These are phyloP conservation scores for Gastracanthus pulcherrimus DNA, from an alignment of 2,888 invertebrate genomes.

Conservation along the genomic window DNA sequence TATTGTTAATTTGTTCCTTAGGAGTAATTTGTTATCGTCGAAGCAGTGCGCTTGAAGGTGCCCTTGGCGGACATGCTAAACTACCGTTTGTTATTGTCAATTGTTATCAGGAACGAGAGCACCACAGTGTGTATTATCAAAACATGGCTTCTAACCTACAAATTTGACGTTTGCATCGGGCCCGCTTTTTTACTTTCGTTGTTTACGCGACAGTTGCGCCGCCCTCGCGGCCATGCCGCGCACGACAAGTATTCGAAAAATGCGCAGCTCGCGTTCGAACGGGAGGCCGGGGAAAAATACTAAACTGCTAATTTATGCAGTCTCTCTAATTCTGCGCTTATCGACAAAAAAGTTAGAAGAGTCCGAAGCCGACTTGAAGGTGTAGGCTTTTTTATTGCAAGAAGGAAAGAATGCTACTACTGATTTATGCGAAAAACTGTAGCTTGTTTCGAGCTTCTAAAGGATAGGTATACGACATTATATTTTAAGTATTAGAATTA, in stretches of 20 bases:
- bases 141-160: constrained; percentile 39
- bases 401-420: no score
- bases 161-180: constrained; percentile 15
- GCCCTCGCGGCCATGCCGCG: background rate
- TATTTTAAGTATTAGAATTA: no score
- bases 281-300: constrained; percentile 14
- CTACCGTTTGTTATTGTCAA: background rate
- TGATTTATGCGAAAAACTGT: no score
- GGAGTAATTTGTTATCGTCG: no score
- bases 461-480: no score
- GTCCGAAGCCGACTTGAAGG: no score
- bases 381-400: no score
- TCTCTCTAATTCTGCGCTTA: background rate
- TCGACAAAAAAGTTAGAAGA: no score
- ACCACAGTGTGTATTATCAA: constrained; percentile 27
- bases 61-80: background rate
- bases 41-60: background rate
- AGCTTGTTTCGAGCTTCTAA: no score
- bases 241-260: constrained; percentile 20
- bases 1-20: constrained; percentile 30
- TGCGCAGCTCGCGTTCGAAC: constrained; percentile 9
- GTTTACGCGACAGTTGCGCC: constrained; percentile 33
- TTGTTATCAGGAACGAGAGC: background rate
- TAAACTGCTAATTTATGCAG: constrained; percentile 46
- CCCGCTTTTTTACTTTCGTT: background rate